These are phyloP conservation scores for Drosophila ambigua DNA, from an alignment of 1,140 invertebrate genomes.

Conservation along the genomic window DNA sequence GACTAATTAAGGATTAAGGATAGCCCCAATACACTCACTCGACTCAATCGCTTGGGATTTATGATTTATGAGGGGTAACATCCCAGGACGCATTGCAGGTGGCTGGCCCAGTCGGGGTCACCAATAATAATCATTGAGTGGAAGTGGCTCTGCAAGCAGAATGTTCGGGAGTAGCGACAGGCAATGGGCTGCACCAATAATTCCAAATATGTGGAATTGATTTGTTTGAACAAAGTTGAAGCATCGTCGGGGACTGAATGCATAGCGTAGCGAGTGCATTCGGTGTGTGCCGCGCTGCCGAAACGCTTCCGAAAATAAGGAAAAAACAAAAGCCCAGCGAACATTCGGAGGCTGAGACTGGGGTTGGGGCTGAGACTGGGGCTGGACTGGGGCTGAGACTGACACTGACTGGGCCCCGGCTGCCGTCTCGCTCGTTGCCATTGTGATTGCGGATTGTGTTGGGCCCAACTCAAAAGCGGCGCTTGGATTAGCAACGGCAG, in stretches of 20 bases:
- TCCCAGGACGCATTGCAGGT: too few species aligned
- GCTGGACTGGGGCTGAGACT: constrained; percentile 4
- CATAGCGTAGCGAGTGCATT: constrained; percentile 1
- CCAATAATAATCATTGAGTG: too few species aligned
- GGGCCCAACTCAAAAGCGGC: constrained; percentile 74
- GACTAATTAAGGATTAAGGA: constrained; percentile 29
- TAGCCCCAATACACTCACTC: too few species aligned
- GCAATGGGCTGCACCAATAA: too few species aligned
- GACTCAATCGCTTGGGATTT: too few species aligned
- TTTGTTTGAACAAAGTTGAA: too few species aligned
- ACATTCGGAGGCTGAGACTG: constrained; percentile 14
- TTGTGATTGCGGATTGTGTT: constrained; percentile 66
- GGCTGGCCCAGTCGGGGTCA: too few species aligned
- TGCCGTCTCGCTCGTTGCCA: constrained; percentile 16
- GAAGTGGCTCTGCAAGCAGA: too few species aligned
- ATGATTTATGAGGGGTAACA: too few species aligned
- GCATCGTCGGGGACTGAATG: too few species aligned
- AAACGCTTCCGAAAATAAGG: constrained; percentile 35
- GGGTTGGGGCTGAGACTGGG: not conserved
- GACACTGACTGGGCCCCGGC: constrained; percentile 33
- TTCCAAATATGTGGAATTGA: too few species aligned
- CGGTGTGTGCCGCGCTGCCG: not conserved
- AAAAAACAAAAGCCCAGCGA: constrained; percentile 12
- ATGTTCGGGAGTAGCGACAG: too few species aligned
- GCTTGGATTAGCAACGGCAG: constrained; percentile 78